These are phyloP conservation scores for Anniella stebbinsi DNA, from an alignment of 2,797 vertebrate species.

Conservation along the genomic window DNA sequence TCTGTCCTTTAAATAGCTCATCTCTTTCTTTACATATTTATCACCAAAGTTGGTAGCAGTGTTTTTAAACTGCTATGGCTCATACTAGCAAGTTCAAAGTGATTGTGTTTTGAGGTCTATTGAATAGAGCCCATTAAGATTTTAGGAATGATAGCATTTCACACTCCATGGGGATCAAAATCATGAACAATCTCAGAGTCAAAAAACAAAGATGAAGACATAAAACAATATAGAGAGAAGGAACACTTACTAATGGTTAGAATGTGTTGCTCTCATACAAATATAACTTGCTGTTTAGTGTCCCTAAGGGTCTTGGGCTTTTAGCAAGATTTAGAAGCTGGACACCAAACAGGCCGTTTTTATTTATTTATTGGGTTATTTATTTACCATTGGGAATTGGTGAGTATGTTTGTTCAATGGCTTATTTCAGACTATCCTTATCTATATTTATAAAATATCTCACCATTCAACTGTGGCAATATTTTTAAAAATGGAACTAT, in stretches of 20 bases:
- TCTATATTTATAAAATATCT: conserved; percentile 53
- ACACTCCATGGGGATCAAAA: conserved; percentile 9
- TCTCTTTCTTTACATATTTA: conserved; percentile 63
- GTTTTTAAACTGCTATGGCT: conserved; percentile 28
- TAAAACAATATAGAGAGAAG: not conserved
- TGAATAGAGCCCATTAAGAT: conserved; percentile 39
- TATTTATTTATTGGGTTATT: conserved; percentile 53
- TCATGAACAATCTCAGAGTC: conserved; percentile 9
- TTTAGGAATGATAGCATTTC: conserved; percentile 23
- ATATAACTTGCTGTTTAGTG: not conserved
- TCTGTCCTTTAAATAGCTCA: conserved; percentile 39
- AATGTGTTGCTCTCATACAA: not conserved
- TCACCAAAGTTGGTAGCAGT: conserved; percentile 48
- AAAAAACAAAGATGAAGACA: not conserved
- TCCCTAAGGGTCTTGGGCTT: not conserved
- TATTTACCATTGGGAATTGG: conserved; percentile 39
- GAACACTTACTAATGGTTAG: conserved; percentile 17
- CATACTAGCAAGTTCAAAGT: not conserved
- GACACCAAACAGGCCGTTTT: conserved; percentile 15
- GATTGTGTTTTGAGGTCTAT: conserved; percentile 24
- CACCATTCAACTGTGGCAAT: not conserved
- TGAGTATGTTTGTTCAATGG: conserved; percentile 47
- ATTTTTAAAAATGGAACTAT: not conserved
- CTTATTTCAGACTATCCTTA: conserved; percentile 48
- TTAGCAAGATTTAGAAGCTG: conserved; percentile 19